These are phyloP conservation scores for Montipora capricornis DNA, from an alignment of 64 coral and sea anemone species.

Conservation along the genomic window DNA sequence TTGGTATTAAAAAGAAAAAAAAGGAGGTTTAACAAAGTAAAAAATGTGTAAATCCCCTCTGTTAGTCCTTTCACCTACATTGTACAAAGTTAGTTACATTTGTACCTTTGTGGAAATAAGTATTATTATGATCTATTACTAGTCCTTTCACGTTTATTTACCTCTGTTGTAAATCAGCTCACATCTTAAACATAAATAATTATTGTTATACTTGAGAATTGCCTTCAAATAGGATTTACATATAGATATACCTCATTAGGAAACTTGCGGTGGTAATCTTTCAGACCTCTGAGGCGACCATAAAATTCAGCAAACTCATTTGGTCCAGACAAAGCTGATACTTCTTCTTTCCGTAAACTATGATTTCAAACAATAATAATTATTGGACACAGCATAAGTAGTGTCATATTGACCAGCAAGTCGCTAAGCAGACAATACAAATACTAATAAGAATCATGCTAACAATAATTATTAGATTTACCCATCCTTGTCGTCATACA, in stretches of 20 bases:
- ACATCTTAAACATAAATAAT: too few species aligned
- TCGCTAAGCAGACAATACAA: background rate
- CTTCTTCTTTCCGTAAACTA: conserved; percentile 95
- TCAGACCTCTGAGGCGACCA: conserved; percentile 85
- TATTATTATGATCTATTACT: too few species aligned
- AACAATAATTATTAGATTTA: conserved; percentile 34
- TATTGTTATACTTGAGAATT: background rate
- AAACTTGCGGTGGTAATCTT: conserved; percentile 98
- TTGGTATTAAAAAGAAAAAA: too few species aligned
- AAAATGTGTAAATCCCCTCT: too few species aligned
- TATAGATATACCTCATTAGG: conserved; percentile 92
- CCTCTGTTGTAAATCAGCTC: too few species aligned
- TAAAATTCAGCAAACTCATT: conserved; percentile 99
- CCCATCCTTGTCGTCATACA: conserved; percentile 98
- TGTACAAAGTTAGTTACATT: too few species aligned
- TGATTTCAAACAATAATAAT: too few species aligned
- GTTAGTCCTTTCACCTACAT: too few species aligned
- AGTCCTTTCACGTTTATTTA: too few species aligned
- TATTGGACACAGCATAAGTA: too few species aligned
- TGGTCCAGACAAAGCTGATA: conserved; percentile 91
- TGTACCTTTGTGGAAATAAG: too few species aligned
- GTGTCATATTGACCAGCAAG: background rate
- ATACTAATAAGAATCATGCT: background rate
- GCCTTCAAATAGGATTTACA: background rate
- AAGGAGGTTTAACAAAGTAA: too few species aligned